Percentiles rank a stretch among this genome's conserved stretches.
These are phyloP conservation scores for Tor tambroides DNA, from an alignment of 2,113 vertebrate genomes.

Conservation along the genomic window DNA sequence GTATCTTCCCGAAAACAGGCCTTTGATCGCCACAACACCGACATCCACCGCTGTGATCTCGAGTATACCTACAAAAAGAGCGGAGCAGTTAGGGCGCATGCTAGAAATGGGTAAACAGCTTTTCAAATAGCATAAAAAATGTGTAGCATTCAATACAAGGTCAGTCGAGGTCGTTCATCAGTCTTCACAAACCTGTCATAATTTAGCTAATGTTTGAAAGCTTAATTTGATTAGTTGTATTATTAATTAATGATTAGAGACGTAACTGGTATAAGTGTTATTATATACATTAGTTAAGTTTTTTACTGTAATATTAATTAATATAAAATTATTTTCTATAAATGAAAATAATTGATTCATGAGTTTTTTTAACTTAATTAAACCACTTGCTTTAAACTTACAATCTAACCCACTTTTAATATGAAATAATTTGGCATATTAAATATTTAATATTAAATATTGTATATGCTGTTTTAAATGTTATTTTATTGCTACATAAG, in stretches of 20 bases:
- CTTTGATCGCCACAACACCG: slow-evolving; percentile 94
- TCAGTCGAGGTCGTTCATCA: neutral
- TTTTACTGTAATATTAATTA: neutral
- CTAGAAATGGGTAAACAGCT: neutral
- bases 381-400: neutral
- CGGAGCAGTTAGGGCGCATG: neutral
- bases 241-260: too few relatives aligned
- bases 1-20: slow-evolving; percentile 91
- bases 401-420: neutral
- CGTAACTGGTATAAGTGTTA: neutral
- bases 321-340: neutral
- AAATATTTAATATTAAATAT: too few relatives aligned
- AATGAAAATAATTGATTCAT: neutral
- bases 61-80: slow-evolving; percentile 83
- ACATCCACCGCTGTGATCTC: slow-evolving; percentile 98
- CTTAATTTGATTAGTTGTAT: neutral
- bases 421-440: too few relatives aligned
- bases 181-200: neutral
- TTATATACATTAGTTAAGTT: neutral
- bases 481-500: neutral
- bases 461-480: neutral
- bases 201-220: neutral
- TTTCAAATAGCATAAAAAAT: neutral
- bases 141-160: neutral
- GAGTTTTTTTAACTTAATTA: neutral